phyloP scores from a whole-genome alignment of 2,888 invertebrate genomes.

The Elmis aenea region DNA sequence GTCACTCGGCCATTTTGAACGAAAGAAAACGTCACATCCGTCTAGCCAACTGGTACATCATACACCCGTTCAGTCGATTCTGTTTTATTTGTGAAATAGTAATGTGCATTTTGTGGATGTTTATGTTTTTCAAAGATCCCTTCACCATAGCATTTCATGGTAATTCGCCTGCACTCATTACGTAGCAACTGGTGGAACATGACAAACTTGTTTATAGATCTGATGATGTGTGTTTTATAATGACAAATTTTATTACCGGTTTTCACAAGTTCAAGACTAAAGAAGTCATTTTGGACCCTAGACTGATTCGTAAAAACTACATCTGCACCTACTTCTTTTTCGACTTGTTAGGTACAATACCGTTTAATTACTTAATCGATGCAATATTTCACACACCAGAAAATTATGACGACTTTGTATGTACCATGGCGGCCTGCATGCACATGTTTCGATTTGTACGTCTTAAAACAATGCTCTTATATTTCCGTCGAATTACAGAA shows the following conservation, averaged over 20 bases:
- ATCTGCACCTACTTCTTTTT: conserved; percentile 20
- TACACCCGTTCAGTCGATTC: conserved; percentile 39
- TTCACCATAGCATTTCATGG: conserved; percentile 12
- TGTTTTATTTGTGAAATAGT: conserved; percentile 13
- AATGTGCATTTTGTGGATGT: conserved; percentile 17
- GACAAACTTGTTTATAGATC: conserved; percentile 28
- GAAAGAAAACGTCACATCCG: conserved; percentile 39
- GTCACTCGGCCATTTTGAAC: conserved; percentile 36
- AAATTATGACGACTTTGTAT: not conserved
- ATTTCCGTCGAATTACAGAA: conserved; percentile 13
- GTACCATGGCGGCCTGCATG: not conserved
- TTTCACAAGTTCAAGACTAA: conserved; percentile 23
- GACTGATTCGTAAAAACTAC: conserved; percentile 17
- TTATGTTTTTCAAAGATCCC: conserved; percentile 17
- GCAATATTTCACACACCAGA: not conserved
- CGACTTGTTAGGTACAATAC: conserved; percentile 19
- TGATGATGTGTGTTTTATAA: conserved; percentile 29
- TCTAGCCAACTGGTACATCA: conserved; percentile 35
- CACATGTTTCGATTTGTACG: conserved; percentile 9
- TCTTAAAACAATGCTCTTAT: conserved; percentile 7
- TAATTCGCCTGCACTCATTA: not conserved
- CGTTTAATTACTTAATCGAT: conserved; percentile 5
- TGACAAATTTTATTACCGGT: conserved; percentile 39
- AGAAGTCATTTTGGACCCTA: conserved; percentile 20
- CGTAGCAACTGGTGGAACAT: not conserved